These are phyloP conservation scores for Ctenopoma multispine DNA, from an alignment of 2,797 vertebrate species.

Conservation along the genomic window DNA sequence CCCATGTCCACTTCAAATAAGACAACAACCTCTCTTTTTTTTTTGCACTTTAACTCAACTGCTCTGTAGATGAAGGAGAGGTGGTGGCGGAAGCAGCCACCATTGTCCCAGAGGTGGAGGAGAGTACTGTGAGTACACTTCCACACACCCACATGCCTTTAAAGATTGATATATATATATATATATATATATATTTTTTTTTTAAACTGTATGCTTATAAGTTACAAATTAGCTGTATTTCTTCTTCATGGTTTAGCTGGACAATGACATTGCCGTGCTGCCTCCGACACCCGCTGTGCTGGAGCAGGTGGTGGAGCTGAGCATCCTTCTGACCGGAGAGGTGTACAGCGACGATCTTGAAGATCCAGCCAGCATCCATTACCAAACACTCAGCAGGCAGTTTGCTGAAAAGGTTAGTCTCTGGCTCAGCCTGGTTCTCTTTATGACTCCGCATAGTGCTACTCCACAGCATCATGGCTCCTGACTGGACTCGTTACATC, in stretches of 20 bases:
- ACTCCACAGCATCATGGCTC: constrained; percentile 1
- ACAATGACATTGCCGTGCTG: constrained; percentile 88
- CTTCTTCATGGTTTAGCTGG: constrained; percentile 78
- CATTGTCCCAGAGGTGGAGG: constrained; percentile 44
- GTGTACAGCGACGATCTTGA: constrained; percentile 83
- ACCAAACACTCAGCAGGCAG: constrained; percentile 82
- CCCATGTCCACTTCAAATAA: constrained; percentile 43
- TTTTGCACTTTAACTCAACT: constrained; percentile 26
- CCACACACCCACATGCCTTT: not conserved
- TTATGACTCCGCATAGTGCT: constrained; percentile 25
- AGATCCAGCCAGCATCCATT: constrained; percentile 79
- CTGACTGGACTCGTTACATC: constrained; percentile 4
- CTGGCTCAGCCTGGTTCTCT: constrained; percentile 9
- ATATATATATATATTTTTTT: no score
- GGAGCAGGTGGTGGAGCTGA: constrained; percentile 91
- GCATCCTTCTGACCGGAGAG: constrained; percentile 85
- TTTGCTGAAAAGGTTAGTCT: constrained; percentile 87
- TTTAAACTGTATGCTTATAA: not conserved
- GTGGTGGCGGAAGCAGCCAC: constrained; percentile 29
- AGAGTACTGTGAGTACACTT: constrained; percentile 54
- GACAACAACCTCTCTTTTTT: constrained; percentile 14
- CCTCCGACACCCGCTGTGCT: constrained; percentile 62
- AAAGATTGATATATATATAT: no score
- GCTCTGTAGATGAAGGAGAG: constrained; percentile 13
- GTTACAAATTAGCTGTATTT: not conserved